A percentile compares a stretch with the other conserved stretches of the same genome.
phyloP scores from a whole-genome alignment of 1,140 invertebrate species.

The Pantala flavescens region DNA sequence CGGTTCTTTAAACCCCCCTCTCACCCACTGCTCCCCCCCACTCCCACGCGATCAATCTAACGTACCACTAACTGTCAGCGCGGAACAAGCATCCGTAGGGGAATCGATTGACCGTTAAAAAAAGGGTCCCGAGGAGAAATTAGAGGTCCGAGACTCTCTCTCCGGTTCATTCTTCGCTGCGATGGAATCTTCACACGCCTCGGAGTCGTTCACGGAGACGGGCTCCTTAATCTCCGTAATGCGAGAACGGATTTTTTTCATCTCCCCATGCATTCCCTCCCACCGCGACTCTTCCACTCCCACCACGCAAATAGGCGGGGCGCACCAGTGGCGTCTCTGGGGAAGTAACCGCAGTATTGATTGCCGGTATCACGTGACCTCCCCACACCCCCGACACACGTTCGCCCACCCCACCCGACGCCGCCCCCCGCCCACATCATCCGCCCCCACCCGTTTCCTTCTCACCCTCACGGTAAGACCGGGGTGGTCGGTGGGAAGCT shows the following conservation, averaged over 20 bases:
- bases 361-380: constrained; percentile 18
- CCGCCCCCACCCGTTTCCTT: not conserved
- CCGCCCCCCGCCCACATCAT: constrained; percentile 10
- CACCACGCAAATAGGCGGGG: not conserved
- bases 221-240: not conserved
- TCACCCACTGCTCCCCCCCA: not conserved
- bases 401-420: not conserved
- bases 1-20: constrained; percentile 24
- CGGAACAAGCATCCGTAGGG: not conserved
- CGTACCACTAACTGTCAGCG: not conserved
- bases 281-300: not conserved
- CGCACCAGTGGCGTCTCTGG: not conserved
- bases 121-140: not conserved
- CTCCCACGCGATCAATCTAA: not conserved
- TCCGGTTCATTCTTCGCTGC: not conserved
- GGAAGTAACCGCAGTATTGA: constrained; percentile 22
- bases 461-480: constrained; percentile 14
- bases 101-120: not conserved
- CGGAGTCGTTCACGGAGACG: not conserved
- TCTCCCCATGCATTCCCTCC: not conserved
- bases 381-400: constrained; percentile 20
- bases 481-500: not conserved
- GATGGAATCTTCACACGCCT: not conserved
- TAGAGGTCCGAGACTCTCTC: not conserved
- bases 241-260: not conserved